phyloP scores from a whole-genome alignment of 2,888 invertebrate species.

The Arctia plantaginis region DNA sequence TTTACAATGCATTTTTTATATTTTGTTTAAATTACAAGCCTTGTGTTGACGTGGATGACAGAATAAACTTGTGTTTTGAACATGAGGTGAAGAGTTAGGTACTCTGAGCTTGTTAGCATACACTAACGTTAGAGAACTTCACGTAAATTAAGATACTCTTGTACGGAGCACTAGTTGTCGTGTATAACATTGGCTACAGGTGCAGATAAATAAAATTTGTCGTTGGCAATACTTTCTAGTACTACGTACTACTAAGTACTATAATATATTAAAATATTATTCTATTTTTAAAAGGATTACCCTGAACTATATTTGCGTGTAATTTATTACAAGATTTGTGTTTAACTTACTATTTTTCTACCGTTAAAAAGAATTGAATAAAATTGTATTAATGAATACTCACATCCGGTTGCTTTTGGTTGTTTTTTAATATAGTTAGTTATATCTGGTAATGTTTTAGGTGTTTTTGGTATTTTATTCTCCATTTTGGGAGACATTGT shows the following conservation, averaged over 20 bases:
- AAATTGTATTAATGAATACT: too few relatives aligned
- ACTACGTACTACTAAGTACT: too few relatives aligned
- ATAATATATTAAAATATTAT: too few relatives aligned
- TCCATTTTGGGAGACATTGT: too few relatives aligned
- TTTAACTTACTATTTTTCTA: too few relatives aligned
- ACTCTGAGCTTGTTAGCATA: constrained; percentile 68
- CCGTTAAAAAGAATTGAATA: too few relatives aligned
- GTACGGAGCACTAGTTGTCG: constrained; percentile 43
- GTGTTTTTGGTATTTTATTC: neutral
- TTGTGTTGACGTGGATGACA: constrained; percentile 26
- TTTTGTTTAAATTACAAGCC: constrained; percentile 3
- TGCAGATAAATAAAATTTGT: constrained; percentile 15
- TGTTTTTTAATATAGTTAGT: too few relatives aligned
- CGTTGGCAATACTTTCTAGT: constrained; percentile 24
- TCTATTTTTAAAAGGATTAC: too few relatives aligned
- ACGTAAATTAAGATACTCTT: constrained; percentile 56
- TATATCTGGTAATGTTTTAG: neutral
- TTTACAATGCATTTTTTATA: neutral
- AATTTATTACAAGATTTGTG: too few relatives aligned
- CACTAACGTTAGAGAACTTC: constrained; percentile 52
- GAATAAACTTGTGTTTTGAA: constrained; percentile 54
- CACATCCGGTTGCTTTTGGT: neutral
- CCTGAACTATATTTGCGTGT: neutral
- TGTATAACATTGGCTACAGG: constrained; percentile 49
- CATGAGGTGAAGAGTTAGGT: constrained; percentile 63